Percentiles rank a stretch among this genome's conserved stretches.
These are phyloP conservation scores for Rhyacichthys aspro DNA, from an alignment of 2,797 vertebrate species.

Conservation along the genomic window DNA sequence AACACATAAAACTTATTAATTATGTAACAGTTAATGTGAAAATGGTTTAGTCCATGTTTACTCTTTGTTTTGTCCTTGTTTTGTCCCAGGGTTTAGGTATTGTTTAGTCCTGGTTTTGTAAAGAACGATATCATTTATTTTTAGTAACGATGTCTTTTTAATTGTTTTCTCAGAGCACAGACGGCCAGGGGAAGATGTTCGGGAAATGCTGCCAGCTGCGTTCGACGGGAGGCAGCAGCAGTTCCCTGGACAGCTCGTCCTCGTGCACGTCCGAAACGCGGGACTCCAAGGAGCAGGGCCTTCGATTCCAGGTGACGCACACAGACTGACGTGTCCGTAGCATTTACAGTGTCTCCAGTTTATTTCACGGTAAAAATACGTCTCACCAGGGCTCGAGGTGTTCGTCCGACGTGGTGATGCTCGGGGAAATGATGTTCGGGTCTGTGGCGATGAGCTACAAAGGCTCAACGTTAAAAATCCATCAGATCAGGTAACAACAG, in stretches of 20 bases:
- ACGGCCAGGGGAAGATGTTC: constrained; percentile 90
- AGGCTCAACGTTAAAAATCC: constrained; percentile 97
- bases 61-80: no score
- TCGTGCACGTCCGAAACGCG: constrained; percentile 88
- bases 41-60: no score
- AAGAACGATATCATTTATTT: not conserved
- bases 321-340: not conserved
- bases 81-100: no score
- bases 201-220: constrained; percentile 93
- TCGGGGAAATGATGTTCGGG: constrained; percentile 99
- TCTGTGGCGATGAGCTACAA: constrained; percentile 99
- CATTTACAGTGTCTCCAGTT: no score
- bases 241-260: constrained; percentile 91
- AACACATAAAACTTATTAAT: no score
- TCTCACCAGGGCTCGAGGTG: constrained; percentile 85
- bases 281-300: constrained; percentile 85
- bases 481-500: constrained; percentile 91
- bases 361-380: no score
- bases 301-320: constrained; percentile 74
- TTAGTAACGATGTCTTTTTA: not conserved
- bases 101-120: no score
- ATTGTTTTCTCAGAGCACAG: constrained; percentile 79
- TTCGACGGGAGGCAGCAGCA: constrained; percentile 92
- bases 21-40: no score
- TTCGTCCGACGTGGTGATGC: constrained; percentile 95